These are phyloP conservation scores for Fukomys damarensis DNA, from an alignment of 2,113 vertebrate genomes.

Conservation along the genomic window DNA sequence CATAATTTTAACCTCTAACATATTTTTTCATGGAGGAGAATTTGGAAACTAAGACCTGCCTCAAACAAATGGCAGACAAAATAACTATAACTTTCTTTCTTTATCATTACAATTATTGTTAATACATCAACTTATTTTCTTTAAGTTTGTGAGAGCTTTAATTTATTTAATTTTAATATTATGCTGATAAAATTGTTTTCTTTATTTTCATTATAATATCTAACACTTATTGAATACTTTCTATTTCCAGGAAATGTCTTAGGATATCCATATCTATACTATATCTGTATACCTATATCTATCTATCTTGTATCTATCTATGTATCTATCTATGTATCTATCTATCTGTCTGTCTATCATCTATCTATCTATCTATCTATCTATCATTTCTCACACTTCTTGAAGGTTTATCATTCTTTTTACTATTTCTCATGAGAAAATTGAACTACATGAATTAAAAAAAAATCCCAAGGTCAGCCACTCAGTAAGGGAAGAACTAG, in stretches of 20 bases:
- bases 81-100: not conserved
- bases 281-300: not conserved
- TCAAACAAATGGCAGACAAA: not conserved
- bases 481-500: not conserved
- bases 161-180: not conserved
- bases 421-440: not conserved
- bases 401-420: not conserved
- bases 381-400: not conserved
- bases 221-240: not conserved
- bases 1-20: conserved; percentile 47
- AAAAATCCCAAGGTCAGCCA: not conserved
- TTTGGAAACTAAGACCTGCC: not conserved
- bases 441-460: not conserved
- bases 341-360: too few species aligned
- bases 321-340: too few species aligned
- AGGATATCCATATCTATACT: not conserved
- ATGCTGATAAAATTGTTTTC: not conserved
- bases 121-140: conserved; percentile 13
- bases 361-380: not conserved
- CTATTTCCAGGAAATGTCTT: not conserved
- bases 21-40: not conserved
- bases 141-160: not conserved
- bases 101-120: not conserved
- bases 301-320: too few species aligned
- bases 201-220: conserved; percentile 24